Conservation (phyloP, 2,113 vertebrate species). For the Neogobius melanostomus region DNA sequence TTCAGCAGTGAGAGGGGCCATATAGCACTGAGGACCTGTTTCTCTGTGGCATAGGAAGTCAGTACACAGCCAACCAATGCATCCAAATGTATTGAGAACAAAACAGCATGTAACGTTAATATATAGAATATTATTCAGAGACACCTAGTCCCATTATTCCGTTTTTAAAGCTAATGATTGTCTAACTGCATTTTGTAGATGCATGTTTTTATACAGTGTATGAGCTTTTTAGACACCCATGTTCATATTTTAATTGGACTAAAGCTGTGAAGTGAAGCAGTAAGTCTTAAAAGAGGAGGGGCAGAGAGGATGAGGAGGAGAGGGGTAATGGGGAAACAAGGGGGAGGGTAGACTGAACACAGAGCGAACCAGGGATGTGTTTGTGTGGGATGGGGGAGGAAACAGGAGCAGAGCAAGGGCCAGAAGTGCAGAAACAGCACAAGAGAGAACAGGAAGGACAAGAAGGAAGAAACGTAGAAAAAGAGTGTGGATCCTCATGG, state of each 20-base stretch:
- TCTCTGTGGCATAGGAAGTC: constrained; percentile 61
- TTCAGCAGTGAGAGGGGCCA: constrained; percentile 65
- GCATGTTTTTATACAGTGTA: not conserved
- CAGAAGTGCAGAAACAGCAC: constrained; percentile 48
- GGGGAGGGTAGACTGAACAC: constrained; percentile 54
- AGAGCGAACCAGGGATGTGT: constrained; percentile 23
- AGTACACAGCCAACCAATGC: constrained; percentile 28
- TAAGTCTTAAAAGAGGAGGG: constrained; percentile 73
- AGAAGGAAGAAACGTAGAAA: constrained; percentile 45
- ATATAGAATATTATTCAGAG: constrained; percentile 4
- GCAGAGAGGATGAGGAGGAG: constrained; percentile 53
- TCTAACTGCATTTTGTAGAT: constrained; percentile 5
- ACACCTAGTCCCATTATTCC: not conserved
- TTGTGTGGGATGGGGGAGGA: constrained; percentile 37
- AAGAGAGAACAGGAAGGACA: constrained; percentile 39
- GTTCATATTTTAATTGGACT: constrained; percentile 73
- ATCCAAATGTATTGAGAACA: constrained; percentile 26
- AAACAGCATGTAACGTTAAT: constrained; percentile 10
- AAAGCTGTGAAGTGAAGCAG: constrained; percentile 77
- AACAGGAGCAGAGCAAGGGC: constrained; percentile 40
- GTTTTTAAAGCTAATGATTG: constrained; percentile 2
- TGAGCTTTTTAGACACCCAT: constrained; percentile 27
- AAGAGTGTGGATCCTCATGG: constrained; percentile 30
- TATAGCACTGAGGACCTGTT: constrained; percentile 61
- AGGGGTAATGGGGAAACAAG: constrained; percentile 62